Evolutionary conservation across 1,140 invertebrate species (phyloP).

Genomic region (Trichonephila clavata): DNA sequence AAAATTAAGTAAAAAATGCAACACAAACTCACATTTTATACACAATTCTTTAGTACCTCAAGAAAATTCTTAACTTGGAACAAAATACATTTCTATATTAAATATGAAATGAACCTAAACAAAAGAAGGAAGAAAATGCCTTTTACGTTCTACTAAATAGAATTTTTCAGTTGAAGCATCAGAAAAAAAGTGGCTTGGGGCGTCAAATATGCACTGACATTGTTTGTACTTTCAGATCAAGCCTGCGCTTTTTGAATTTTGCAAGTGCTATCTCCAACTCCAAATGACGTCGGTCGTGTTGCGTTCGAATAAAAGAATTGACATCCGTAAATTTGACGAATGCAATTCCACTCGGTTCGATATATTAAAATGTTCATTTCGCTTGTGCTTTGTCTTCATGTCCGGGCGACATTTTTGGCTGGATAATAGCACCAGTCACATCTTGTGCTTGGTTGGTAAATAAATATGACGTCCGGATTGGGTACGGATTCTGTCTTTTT

Average conservation of each 20-base stretch:
- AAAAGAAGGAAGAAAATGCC: too few species aligned
- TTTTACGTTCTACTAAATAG: not conserved
- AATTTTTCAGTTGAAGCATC: not conserved
- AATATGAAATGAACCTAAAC: too few species aligned
- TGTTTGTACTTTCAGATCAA: not conserved
- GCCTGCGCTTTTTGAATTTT: not conserved
- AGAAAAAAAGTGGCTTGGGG: not conserved
- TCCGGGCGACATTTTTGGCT: not conserved
- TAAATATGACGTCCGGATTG: not conserved
- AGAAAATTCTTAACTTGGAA: too few species aligned
- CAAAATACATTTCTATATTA: too few species aligned
- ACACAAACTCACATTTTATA: too few species aligned
- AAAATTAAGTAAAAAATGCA: too few species aligned
- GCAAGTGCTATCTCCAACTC: not conserved
- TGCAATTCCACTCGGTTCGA: not conserved
- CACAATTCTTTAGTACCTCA: too few species aligned
- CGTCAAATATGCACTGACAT: not conserved
- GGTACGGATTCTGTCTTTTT: not conserved
- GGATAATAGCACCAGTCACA: not conserved
- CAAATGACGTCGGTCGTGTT: not conserved
- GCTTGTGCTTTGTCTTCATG: not conserved
- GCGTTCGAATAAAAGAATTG: not conserved
- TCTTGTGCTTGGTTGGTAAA: not conserved
- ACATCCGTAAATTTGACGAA: not conserved
- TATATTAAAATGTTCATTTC: conserved; percentile 11